A percentile compares a stretch with the other conserved stretches of the same genome.
Evolutionary conservation across 2,113 vertebrate species (phyloP).

Genomic region (Ceyx margarethae): DNA sequence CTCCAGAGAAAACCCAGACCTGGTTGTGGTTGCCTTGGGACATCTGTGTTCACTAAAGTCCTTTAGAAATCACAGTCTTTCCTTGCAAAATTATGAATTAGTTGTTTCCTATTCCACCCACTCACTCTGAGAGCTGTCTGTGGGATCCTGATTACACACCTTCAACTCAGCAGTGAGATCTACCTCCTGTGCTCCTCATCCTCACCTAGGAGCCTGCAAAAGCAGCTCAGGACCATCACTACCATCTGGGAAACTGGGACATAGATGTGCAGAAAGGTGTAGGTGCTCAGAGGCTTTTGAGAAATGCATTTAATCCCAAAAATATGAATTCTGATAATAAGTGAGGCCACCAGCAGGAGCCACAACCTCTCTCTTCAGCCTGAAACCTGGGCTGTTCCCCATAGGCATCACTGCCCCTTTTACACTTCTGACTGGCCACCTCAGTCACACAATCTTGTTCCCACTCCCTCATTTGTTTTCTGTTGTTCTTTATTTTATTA

Average conservation of each 20-base stretch:
- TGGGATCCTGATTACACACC: neutral
- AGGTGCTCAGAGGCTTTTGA: neutral
- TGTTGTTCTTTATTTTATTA: neutral
- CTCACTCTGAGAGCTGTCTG: neutral
- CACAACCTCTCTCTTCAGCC: neutral
- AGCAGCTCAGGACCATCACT: neutral
- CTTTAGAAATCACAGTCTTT: neutral
- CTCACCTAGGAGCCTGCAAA: neutral
- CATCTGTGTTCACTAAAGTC: slow-evolving; percentile 11
- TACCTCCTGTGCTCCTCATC: neutral
- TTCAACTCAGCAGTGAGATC: neutral
- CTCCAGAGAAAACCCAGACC: neutral
- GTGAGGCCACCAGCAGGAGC: neutral
- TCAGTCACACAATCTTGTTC: neutral
- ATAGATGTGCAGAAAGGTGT: neutral
- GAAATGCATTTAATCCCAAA: neutral
- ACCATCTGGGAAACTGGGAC: neutral
- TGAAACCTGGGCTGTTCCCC: neutral
- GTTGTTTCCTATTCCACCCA: slow-evolving; percentile 37
- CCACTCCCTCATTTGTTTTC: neutral
- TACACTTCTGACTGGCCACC: neutral
- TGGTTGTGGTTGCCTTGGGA: neutral
- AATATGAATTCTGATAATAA: neutral
- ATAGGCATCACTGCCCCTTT: neutral
- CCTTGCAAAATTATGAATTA: neutral